A percentile compares a stretch with the other conserved stretches of the same genome.
Conservation (phyloP, 2,888 invertebrate species). For the Xestia sexstrigata region DNA sequence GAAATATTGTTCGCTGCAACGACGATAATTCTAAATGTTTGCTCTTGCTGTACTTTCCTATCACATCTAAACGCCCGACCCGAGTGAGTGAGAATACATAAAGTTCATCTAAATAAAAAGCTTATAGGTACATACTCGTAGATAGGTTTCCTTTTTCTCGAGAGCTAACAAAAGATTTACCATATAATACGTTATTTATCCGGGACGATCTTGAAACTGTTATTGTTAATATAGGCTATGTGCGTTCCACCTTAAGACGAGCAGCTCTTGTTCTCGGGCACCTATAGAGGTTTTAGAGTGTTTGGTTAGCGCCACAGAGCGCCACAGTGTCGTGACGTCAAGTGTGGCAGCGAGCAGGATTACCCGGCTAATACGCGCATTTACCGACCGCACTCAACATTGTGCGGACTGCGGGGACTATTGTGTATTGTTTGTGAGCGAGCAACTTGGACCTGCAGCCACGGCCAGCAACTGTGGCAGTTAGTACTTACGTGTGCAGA, state of each 20-base stretch:
- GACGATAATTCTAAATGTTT: background rate
- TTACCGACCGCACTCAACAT: conserved; percentile 42
- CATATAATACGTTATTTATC: background rate
- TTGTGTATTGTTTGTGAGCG: conserved; percentile 49
- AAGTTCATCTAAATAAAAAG: background rate
- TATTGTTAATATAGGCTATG: background rate
- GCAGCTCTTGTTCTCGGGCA: conserved; percentile 6
- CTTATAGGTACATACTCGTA: background rate
- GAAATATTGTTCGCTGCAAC: background rate
- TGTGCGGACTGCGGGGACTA: conserved; percentile 21
- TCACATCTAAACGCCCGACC: background rate
- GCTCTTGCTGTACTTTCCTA: too few species aligned
- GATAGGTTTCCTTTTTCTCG: background rate
- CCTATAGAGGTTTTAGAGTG: conserved; percentile 29
- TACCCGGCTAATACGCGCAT: conserved; percentile 48
- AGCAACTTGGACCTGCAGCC: conserved; percentile 12
- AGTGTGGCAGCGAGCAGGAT: conserved; percentile 50
- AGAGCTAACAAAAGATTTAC: background rate
- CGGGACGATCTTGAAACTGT: background rate
- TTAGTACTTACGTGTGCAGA: conserved; percentile 2
- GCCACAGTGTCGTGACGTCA: conserved; percentile 45
- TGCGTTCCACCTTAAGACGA: conserved; percentile 5
- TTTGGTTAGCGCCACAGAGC: conserved; percentile 45
- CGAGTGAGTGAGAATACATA: background rate
- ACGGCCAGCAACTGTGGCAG: background rate